These are phyloP conservation scores for Ostrea denselamellosa DNA, from an alignment of 1,140 invertebrate species.

Conservation along the genomic window DNA sequence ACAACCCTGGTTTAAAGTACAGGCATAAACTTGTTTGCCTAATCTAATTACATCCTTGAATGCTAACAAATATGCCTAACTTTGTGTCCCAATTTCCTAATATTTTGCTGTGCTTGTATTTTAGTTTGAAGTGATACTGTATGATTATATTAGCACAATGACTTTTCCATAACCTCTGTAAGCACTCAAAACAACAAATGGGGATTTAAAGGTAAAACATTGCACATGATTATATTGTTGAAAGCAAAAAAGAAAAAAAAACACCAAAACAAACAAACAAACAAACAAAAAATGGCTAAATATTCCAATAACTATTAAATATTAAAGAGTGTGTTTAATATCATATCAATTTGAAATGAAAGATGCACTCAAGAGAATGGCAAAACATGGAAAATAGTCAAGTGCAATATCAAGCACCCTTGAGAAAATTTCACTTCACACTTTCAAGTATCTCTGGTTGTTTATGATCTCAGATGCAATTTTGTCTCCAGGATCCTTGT, in stretches of 20 bases:
- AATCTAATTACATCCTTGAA: too few relatives aligned
- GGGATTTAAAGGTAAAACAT: too few relatives aligned
- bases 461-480: not conserved
- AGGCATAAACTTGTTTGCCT: too few relatives aligned
- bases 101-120: not conserved
- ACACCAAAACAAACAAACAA: not conserved
- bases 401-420: not conserved
- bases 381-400: not conserved
- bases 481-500: not conserved
- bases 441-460: slow-evolving; percentile 5
- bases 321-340: not conserved
- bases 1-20: too few relatives aligned
- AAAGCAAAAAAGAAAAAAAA: not conserved
- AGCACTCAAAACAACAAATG: not conserved
- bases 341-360: not conserved
- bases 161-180: slow-evolving; percentile 6
- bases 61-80: too few relatives aligned
- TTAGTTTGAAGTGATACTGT: not conserved
- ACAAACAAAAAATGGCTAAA: not conserved
- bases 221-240: not conserved
- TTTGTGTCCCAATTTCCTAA: too few relatives aligned
- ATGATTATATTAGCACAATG: not conserved
- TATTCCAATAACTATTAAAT: not conserved
- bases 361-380: not conserved
- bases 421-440: slow-evolving; percentile 21